Base-by-base conservation (phyloP, 2,888 invertebrate genomes). In the Protonemura montana region DNA sequence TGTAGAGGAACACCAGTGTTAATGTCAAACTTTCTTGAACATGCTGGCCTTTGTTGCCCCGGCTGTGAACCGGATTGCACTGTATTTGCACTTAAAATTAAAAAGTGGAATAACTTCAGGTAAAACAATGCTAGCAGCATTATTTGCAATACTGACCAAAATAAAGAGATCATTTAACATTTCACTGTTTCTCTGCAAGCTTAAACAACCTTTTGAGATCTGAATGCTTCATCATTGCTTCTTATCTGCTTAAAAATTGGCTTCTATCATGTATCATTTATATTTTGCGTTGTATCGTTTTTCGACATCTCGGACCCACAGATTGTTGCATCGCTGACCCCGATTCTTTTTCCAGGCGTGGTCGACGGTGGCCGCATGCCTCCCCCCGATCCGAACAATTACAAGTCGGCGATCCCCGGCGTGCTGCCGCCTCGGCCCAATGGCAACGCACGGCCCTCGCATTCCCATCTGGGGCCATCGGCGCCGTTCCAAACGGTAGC, bases 401-500 rank as follows among this genome's bases (percentile, higher is more conserved):
- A 59, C 59, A 59, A 59, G 59, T 59, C 59, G 59, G 59, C 59
- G 59, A 10, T 59, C 81, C 30, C 86, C 85, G 78, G 77, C 85
- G 28, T 13, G 85, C 78, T 42, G 30, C 59, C 30, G 76, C 80
- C 85, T 13, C 78, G 77, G 30, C n/a, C 82, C 82, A 41, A 35
- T 21, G 81, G 81, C 30, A 29, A 81, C 81, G 29, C 30, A 16
- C 81, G 30, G 30, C 81, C 30, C 30, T 27, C 81, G 41, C 26
- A 83, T 87, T 77, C 59, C 87, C 28, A 21, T 81, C 87, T 26
- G n/a, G 76, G 42, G 10, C 82, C 28, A 77, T 25, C 29, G 41
- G 30, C 28, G 76, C 59, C 88, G 35, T 88, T 88, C 81, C 86
- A 86, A 28, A 87, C 88, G 78, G 88, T 86, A 6, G 88, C 86